Evolutionary conservation across 2,888 invertebrate species (phyloP).

Genomic region (Melikaiella ostensackeni): DNA sequence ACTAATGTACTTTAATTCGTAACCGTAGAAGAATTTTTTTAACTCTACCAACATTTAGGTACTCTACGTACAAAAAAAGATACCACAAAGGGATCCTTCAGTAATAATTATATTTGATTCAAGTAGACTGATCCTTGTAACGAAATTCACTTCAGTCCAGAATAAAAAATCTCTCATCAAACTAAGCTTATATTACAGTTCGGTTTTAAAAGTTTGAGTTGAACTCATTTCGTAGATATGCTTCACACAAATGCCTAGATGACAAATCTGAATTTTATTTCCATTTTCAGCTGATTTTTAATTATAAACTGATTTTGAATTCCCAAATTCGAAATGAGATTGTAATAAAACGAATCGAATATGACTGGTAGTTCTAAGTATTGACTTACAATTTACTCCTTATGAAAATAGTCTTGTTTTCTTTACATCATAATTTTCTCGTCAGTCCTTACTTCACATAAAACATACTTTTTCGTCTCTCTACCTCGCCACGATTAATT

Average conservation of each 20-base stretch:
- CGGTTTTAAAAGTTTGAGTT: not conserved
- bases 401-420: constrained; percentile 75
- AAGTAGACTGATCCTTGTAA: constrained; percentile 47
- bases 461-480: constrained; percentile 53
- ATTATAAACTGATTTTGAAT: not conserved
- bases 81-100: constrained; percentile 49
- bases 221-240: constrained; percentile 20
- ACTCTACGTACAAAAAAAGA: constrained; percentile 58
- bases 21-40: constrained; percentile 61
- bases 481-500: not conserved
- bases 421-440: constrained; percentile 68
- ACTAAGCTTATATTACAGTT: not conserved
- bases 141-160: constrained; percentile 43
- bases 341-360: constrained; percentile 18
- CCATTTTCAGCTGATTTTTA: not conserved
- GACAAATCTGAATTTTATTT: not conserved
- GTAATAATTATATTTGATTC: constrained; percentile 46
- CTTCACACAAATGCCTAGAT: not conserved
- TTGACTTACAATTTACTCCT: constrained; percentile 75
- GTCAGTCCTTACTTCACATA: constrained; percentile 62
- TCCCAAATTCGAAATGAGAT: constrained; percentile 17
- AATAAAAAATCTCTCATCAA: constrained; percentile 40
- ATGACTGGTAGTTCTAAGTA: constrained; percentile 63
- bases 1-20: constrained; percentile 62
- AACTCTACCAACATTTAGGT: constrained; percentile 60